Conservation (phyloP, 2,113 vertebrate species). For the Thinocorus orbignyianus region DNA sequence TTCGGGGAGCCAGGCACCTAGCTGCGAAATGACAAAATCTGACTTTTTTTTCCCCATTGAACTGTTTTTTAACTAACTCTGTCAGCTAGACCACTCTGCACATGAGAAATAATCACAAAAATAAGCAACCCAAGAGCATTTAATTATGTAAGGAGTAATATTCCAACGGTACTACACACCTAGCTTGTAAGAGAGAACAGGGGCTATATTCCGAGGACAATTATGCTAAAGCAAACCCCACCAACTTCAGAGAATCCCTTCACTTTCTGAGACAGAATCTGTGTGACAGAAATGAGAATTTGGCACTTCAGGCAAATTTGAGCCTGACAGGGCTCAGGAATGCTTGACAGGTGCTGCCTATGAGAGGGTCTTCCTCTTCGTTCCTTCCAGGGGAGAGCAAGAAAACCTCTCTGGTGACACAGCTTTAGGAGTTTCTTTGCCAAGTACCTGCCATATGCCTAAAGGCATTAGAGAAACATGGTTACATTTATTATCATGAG, state of each 20-base stretch:
- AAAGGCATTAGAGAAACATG: not conserved
- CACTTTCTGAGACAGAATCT: not conserved
- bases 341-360: not conserved
- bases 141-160: not conserved
- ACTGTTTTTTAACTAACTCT: not conserved
- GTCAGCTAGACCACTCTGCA: not conserved
- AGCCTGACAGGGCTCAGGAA: not conserved
- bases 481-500: not conserved
- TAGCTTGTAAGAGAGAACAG: not conserved
- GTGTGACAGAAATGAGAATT: conserved; percentile 19
- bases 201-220: not conserved
- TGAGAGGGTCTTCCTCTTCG: not conserved
- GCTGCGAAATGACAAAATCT: not conserved
- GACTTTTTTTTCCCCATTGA: not conserved
- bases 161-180: not conserved
- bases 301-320: not conserved
- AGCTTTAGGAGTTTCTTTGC: not conserved
- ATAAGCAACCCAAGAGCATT: not conserved
- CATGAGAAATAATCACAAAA: not conserved
- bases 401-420: not conserved
- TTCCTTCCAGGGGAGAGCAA: not conserved
- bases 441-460: conserved; percentile 20
- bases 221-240: not conserved
- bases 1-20: not conserved
- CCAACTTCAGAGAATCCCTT: not conserved